A percentile compares a stretch with the other conserved stretches of the same genome.
These are phyloP conservation scores for Hypolimnas misippus DNA, from an alignment of 2,888 invertebrate genomes.

Conservation along the genomic window DNA sequence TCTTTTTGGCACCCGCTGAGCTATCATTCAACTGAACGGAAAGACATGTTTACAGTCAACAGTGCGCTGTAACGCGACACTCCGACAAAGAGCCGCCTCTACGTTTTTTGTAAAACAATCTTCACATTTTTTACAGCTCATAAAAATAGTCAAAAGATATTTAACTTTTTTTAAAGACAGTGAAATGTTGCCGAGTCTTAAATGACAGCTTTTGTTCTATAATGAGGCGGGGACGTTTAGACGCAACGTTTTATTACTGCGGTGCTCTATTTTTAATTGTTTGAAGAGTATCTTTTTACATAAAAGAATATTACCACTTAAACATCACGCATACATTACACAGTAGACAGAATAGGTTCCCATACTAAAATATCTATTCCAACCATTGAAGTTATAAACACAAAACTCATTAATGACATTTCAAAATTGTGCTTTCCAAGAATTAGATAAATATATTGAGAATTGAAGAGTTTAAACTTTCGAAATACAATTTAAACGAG, in stretches of 20 bases:
- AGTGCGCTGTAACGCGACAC: constrained; percentile 70
- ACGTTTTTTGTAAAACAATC: constrained; percentile 80
- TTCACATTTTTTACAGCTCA: constrained; percentile 80
- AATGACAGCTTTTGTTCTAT: constrained; percentile 83
- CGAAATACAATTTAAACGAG: constrained; percentile 67
- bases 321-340: constrained; percentile 40
- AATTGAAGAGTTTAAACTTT: constrained; percentile 42
- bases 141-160: constrained; percentile 83
- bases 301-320: constrained; percentile 43
- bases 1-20: constrained; percentile 69
- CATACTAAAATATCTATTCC: constrained; percentile 26
- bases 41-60: constrained; percentile 82
- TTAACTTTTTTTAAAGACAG: constrained; percentile 79
- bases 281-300: constrained; percentile 58
- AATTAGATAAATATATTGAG: constrained; percentile 14
- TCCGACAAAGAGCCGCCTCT: constrained; percentile 80
- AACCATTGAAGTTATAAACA: constrained; percentile 11
- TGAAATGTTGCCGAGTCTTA: constrained; percentile 82
- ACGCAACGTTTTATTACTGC: constrained; percentile 72
- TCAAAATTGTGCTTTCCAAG: constrained; percentile 9
- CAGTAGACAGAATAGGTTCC: constrained; percentile 31
- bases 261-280: constrained; percentile 73
- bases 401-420: constrained; percentile 9
- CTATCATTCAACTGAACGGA: constrained; percentile 73
- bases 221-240: constrained; percentile 79